Conservation (phyloP, 1,140 invertebrate species). For the Bombus affinis region DNA sequence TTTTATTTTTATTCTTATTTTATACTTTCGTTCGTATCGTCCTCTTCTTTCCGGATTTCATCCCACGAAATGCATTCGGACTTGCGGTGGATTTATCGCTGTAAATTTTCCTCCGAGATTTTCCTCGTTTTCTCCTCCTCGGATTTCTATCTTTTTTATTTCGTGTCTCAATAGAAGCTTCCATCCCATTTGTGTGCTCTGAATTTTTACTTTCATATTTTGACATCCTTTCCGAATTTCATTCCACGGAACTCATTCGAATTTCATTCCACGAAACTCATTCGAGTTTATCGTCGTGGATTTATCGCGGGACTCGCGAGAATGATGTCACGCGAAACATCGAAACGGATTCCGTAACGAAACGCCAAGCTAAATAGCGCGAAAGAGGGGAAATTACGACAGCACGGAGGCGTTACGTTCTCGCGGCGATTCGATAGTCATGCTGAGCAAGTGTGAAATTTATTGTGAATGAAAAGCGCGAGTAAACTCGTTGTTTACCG, state of each 20-base stretch:
- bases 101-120: constrained; percentile 69
- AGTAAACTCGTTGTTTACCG: constrained; percentile 8
- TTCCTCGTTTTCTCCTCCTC: background rate
- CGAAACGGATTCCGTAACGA: constrained; percentile 16
- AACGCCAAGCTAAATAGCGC: background rate
- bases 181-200: background rate
- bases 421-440: constrained; percentile 49
- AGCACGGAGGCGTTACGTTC: constrained; percentile 44
- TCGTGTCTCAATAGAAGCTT: background rate
- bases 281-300: background rate
- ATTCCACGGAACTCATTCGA: too few relatives aligned
- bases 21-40: too few relatives aligned
- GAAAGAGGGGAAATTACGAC: constrained; percentile 32
- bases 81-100: too few relatives aligned
- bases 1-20: background rate
- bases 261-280: background rate
- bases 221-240: too few relatives aligned
- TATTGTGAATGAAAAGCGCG: constrained; percentile 40
- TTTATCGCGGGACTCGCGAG: background rate
- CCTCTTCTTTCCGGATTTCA: too few relatives aligned
- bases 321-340: background rate
- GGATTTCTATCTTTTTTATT: too few relatives aligned
- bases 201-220: background rate
- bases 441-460: constrained; percentile 59
- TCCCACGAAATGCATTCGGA: too few relatives aligned